These are phyloP conservation scores for Epinephelus fuscoguttatus DNA, from an alignment of 2,113 vertebrate genomes.

Conservation along the genomic window DNA sequence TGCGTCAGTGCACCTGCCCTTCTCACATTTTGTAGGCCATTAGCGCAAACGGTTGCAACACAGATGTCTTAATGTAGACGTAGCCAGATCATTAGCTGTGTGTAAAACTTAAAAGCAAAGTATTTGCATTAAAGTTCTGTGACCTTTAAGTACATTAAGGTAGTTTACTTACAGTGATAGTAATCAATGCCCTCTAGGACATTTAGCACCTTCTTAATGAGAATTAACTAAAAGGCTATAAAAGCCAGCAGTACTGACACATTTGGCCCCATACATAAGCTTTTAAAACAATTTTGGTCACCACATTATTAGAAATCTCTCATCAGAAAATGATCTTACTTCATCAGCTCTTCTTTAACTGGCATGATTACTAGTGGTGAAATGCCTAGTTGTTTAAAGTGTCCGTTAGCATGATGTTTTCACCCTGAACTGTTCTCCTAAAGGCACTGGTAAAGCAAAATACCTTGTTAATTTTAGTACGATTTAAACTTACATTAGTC, in stretches of 20 bases:
- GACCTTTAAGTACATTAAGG: background rate
- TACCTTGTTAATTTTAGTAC: background rate
- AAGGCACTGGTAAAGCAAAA: background rate
- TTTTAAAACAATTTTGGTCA: background rate
- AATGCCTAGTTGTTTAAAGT: background rate
- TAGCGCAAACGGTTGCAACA: background rate
- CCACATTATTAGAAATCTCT: background rate
- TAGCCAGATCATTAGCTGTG: background rate
- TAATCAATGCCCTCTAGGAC: background rate
- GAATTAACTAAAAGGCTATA: background rate
- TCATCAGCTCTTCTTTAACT: background rate
- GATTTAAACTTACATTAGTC: background rate
- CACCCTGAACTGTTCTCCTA: background rate
- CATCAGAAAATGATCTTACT: background rate
- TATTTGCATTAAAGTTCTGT: background rate
- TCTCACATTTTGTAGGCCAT: constrained; percentile 45
- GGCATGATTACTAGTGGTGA: background rate
- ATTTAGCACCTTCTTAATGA: background rate
- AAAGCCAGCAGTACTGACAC: background rate
- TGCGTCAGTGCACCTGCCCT: constrained; percentile 73
- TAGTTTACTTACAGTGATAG: background rate
- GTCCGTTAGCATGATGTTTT: background rate
- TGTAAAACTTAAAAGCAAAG: background rate
- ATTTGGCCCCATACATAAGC: background rate
- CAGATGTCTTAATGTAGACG: background rate